Evolutionary conservation across 1,140 invertebrate genomes (phyloP).

Genomic region (Scaptomyza hsui): DNA sequence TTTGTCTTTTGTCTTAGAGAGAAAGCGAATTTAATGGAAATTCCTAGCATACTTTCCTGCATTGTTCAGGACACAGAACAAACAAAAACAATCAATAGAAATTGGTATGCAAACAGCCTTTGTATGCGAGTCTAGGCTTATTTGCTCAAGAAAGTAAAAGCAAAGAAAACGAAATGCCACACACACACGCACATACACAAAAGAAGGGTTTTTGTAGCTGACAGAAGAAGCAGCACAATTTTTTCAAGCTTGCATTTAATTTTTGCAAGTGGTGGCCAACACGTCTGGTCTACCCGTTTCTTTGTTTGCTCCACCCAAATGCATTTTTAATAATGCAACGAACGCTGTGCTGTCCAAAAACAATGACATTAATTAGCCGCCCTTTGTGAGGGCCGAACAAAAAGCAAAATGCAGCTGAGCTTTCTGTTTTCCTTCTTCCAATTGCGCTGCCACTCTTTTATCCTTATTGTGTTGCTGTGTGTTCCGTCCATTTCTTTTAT

Average conservation of each 20-base stretch:
- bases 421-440: conserved; percentile 19
- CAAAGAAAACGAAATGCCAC: conserved; percentile 48
- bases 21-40: conserved; percentile 51
- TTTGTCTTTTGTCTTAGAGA: conserved; percentile 56
- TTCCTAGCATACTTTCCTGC: conserved; percentile 58
- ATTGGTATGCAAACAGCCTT: conserved; percentile 74
- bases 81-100: conserved; percentile 78
- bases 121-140: conserved; percentile 56
- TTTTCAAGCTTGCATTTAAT: conserved; percentile 15
- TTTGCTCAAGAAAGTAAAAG: conserved; percentile 71
- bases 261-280: conserved; percentile 23
- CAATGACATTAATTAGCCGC: conserved; percentile 79
- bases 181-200: not conserved
- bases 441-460: conserved; percentile 12
- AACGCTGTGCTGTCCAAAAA: conserved; percentile 67
- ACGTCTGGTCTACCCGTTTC: not conserved
- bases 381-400: conserved; percentile 70
- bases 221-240: too few species aligned
- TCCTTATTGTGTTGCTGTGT: conserved; percentile 45
- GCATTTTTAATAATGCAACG: conserved; percentile 73
- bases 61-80: conserved; percentile 47
- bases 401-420: conserved; percentile 62
- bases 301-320: conserved; percentile 38
- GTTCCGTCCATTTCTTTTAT: conserved; percentile 70
- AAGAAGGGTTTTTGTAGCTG: conserved; percentile 11